Percentiles rank a stretch among this genome's conserved stretches.
Evolutionary conservation across 2,113 vertebrate genomes (phyloP).

Genomic region (Saguinus midas): DNA sequence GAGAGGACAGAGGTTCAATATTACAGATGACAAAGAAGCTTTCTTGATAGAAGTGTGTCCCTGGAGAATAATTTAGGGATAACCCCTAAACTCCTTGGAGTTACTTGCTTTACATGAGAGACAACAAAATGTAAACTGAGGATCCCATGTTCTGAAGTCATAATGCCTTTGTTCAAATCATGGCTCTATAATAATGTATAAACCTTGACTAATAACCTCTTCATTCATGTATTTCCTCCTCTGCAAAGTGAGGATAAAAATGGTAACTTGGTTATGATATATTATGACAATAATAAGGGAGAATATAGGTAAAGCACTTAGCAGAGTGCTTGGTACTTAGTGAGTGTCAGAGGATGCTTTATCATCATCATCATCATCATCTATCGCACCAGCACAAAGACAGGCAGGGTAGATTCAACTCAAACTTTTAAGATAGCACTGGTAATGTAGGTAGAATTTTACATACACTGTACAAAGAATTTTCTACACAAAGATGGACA

Average conservation of each 20-base stretch:
- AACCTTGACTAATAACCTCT: background rate
- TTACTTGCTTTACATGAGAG: background rate
- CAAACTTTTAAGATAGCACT: background rate
- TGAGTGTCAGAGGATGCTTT: background rate
- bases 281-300: background rate
- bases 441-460: background rate
- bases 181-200: background rate
- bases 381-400: background rate
- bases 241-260: background rate
- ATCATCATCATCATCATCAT: no score
- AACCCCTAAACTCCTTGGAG: background rate
- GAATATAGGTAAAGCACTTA: background rate
- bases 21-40: background rate
- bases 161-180: background rate
- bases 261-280: background rate
- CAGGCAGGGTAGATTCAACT: background rate
- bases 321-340: accelerated
- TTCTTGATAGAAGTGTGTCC: background rate
- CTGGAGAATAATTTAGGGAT: background rate
- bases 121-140: background rate
- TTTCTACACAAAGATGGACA: background rate
- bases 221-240: background rate
- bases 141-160: background rate
- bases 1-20: background rate
- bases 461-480: background rate